phyloP scores from a whole-genome alignment of 2,888 invertebrate species.

The Leucophenga maculata region DNA sequence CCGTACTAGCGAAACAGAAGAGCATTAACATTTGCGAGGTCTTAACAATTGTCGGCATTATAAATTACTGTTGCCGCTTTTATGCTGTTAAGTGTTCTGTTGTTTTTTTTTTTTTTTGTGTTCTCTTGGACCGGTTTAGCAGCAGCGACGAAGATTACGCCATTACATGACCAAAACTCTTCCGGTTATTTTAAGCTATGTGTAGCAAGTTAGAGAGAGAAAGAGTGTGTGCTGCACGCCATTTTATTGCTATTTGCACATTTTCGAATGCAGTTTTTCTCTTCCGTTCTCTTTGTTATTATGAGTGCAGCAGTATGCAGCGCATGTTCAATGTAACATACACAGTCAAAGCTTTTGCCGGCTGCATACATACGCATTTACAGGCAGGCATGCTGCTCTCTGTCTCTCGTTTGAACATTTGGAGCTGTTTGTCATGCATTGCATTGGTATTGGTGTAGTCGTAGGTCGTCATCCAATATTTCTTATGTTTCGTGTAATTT shows the following conservation, averaged over 20 bases:
- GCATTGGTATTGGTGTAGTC: conserved; percentile 22
- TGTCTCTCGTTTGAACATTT: neutral
- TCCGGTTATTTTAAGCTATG: conserved; percentile 7
- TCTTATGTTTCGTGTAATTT: conserved; percentile 30
- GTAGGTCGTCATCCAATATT: conserved; percentile 17
- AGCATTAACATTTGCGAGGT: neutral
- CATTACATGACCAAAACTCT: conserved; percentile 21
- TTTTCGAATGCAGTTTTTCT: neutral
- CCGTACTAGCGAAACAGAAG: neutral
- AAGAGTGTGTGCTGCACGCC: neutral
- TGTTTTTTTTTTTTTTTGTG: neutral
- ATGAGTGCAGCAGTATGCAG: neutral
- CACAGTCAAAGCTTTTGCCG: too few relatives aligned
- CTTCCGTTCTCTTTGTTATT: neutral
- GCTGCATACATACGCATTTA: too few relatives aligned
- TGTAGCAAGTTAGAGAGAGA: too few relatives aligned
- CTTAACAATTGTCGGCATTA: neutral
- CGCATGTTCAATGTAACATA: too few relatives aligned
- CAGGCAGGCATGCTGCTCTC: neutral
- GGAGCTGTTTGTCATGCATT: neutral
- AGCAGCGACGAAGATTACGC: neutral
- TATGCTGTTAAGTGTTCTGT: neutral
- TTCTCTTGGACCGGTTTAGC: neutral
- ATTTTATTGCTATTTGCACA: neutral
- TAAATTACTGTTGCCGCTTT: neutral